Evolutionary conservation across 2,888 invertebrate species (phyloP).

Genomic region (Odontothrips loti): DNA sequence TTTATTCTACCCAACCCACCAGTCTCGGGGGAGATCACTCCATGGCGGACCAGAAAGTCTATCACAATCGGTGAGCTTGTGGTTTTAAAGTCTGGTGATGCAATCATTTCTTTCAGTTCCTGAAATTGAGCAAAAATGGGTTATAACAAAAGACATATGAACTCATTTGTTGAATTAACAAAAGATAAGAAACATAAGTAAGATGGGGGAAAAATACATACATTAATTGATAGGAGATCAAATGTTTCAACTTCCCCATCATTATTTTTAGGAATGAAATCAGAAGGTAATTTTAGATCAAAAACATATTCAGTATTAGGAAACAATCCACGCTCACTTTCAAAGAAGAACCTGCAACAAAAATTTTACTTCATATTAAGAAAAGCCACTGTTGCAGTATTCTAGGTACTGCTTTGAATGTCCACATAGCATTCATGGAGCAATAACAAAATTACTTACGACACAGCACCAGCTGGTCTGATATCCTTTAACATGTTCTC

Average conservation of each 20-base stretch:
- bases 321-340: constrained; percentile 87
- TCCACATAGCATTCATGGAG: constrained; percentile 29
- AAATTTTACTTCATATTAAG: neutral
- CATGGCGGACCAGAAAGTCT: constrained; percentile 89
- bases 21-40: constrained; percentile 82
- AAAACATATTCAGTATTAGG: constrained; percentile 93
- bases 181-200: constrained; percentile 26
- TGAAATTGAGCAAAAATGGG: constrained; percentile 35
- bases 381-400: neutral
- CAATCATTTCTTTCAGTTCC: constrained; percentile 63
- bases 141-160: neutral
- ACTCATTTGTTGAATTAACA: neutral
- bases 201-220: constrained; percentile 45
- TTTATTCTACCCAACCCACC: constrained; percentile 53
- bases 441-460: constrained; percentile 52
- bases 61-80: constrained; percentile 88
- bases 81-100: constrained; percentile 83
- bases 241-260: constrained; percentile 94
- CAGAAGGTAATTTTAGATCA: constrained; percentile 83
- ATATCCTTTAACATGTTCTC: constrained; percentile 70
- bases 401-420: neutral
- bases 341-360: constrained; percentile 73
- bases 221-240: constrained; percentile 75
- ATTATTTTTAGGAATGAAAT: constrained; percentile 86
- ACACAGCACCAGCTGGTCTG: constrained; percentile 74